Base-by-base conservation (phyloP, 1,140 invertebrate genomes). In the Gryllus bimaculatus region DNA sequence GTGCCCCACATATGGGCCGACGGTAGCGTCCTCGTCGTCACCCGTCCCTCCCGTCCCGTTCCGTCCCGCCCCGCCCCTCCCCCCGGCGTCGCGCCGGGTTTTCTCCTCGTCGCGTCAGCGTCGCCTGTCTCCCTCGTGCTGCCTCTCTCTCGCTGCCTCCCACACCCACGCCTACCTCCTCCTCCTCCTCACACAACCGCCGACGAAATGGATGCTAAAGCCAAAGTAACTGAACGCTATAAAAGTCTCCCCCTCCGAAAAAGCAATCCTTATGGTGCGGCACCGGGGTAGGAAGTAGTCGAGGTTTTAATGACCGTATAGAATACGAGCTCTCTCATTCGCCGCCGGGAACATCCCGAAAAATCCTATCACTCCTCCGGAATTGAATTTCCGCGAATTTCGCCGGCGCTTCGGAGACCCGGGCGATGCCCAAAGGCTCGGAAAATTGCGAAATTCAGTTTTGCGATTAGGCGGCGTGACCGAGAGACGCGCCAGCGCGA, bases 261-360 rank as follows among this genome's bases (percentile, higher is more conserved):
- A 66, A 66, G 10, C 54, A 18, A 66, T 66, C 54, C 54, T 66
- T 66, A 18, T 10, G 54, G 54, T 18, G 54, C 54, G 10, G 10
- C 2, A 18, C 54, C 26, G 18, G 54, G 54, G 10, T 66, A 66
- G 54, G 54, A 66, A 10, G 54, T 18, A 10, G 54, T 66, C 18
- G 54, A 66, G 54, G 54, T 66, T 66, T 66, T 66, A 66, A 66
- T 66, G 54, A 66, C 54, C 54, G 54, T 66, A n/a, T n/a, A 18
- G 54, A 66, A 66, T 66, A 66, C 54, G 54, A 66, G 54, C 54
- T 66, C 54, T n/a, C n/a, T 66, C 54, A 66, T 66, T 66, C 54
- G 54, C 54, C 18, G 10, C 18, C 10, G 54, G 54, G 54, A 66
- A 66, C 54, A 66, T 66, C 54, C 2, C 0, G 54, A 66, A 66